These are phyloP conservation scores for Altica lythri DNA, from an alignment of 2,888 invertebrate genomes.

Conservation along the genomic window DNA sequence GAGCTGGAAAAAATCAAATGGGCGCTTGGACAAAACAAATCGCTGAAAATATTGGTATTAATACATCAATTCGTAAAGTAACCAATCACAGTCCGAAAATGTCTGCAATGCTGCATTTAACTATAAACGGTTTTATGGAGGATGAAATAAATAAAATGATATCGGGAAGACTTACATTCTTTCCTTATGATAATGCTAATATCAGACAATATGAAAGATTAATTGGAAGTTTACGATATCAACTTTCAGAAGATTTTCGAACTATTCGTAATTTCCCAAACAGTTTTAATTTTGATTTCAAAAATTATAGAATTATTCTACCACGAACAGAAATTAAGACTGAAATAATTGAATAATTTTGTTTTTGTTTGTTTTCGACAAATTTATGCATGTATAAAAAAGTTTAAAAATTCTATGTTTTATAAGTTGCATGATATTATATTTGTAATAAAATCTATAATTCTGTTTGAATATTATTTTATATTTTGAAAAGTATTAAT, in stretches of 20 bases:
- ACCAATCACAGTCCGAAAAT: neutral
- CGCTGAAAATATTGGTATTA: neutral
- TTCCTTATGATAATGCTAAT: neutral
- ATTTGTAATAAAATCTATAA: too few species aligned
- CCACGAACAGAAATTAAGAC: neutral
- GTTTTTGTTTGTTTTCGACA: too few species aligned
- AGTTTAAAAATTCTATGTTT: too few species aligned
- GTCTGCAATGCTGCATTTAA: neutral
- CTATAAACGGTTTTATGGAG: neutral
- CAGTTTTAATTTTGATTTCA: neutral
- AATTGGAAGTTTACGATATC: neutral
- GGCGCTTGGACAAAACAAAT: neutral
- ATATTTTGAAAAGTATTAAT: too few species aligned
- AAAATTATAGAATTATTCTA: neutral
- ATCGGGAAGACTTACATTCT: neutral
- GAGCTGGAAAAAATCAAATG: neutral
- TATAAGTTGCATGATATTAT: too few species aligned
- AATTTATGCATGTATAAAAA: too few species aligned
- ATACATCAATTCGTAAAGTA: neutral
- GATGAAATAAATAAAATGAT: neutral
- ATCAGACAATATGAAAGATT: neutral
- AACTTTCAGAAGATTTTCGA: neutral
- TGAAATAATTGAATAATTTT: too few species aligned
- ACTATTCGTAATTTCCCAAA: too few species aligned
- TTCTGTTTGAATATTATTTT: too few species aligned